Evolutionary conservation across 2,888 invertebrate species (phyloP), one percentile per base, ranked within the genome.

Genomic region (Tanytarsus gracilentus): DNA sequence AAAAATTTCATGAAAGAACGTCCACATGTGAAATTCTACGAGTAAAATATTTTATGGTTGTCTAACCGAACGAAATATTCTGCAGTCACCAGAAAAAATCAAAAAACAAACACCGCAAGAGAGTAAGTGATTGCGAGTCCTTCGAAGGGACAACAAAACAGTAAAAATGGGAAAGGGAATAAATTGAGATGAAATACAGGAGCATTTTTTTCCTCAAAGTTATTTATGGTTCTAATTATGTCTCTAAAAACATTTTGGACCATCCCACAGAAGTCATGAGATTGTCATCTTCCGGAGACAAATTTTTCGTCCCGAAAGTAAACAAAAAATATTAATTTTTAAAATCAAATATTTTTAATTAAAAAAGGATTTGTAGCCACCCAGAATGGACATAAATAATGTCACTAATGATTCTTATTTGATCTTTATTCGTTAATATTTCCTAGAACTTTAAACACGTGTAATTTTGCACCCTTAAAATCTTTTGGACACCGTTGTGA

Each of bases 381-480:
- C 33, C 33, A 33, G 9, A n/a, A 33, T 33, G 33, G 9, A n/a
- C 11, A 30, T 33, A 11, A 5, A 33, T 4, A 33, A n/a, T 33
- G 33, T 33, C 33, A 33, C 11, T 33, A 33, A 33, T n/a, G 14
- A 33, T 4, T 7, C 14, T 33, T 33, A 33, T n/a, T 33, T 33
- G 33, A 33, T 11, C n/a, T n/a, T n/a, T n/a, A n/a, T n/a, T n/a
- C n/a, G n/a, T n/a, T n/a, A n/a, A n/a, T n/a, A n/a, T n/a, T n/a
- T n/a, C n/a, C n/a, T n/a, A n/a, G n/a, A n/a, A n/a, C n/a, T n/a
- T n/a, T n/a, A n/a, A 53, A 53, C 53, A 53, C 53, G 53, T 53
- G 53, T 50, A 53, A 53, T 53, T 53, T 30, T 52, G 55, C 55
- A 36, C 56, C 56, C 56, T 55, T 44, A n/a, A n/a, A n/a, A n/a